Base-by-base conservation (phyloP, 2,113 vertebrate genomes). In the Theristicus caerulescens region DNA sequence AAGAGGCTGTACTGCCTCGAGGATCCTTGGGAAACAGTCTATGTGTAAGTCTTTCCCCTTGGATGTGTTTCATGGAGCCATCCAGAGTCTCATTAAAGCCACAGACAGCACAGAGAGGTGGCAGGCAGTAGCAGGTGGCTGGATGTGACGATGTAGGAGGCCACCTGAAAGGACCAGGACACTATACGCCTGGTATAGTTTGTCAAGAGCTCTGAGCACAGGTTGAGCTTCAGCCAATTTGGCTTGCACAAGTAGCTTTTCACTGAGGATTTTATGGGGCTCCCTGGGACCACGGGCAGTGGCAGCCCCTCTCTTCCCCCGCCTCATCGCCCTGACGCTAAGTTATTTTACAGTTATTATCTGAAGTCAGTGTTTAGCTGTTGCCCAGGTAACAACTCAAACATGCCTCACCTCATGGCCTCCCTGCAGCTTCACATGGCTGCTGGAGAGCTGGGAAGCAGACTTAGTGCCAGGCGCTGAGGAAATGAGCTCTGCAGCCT, bases 331-430 rank as follows among this genome's bases (percentile, higher is more conserved):
- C 71, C 82, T 22, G 42, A n/a, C 5, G 69, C 9, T 7, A 22
- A 91, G 83, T 82, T 91, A 13, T 91, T 94, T 89, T 64, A 92
- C 91, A 76, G 77, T 51, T 38, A 70, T 52, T 31, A 74, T 82
- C 88, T 94, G 90, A 77, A 94, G 95, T 67, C 94, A 96, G 89
- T 97, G 96, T 97, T 97, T 97, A 87, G 90, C 88, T 46, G 93
- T 97, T 93, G 65, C 94, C 94, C 85, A 89, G 96, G 96, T 86
- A 54, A 97, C 96, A 27, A 78, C 94, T 94, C 94, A 97, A 97
- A 97, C 96, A 97, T 2, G 67, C 92, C 94, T 96, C 93, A 95
- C 90, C 97, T 92, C 96, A 2, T 10, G 95, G 96, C 90, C 95
- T 96, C 92, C 77, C 92, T 17, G 64, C 94, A 85, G 94, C 86